Conservation (phyloP, 1,140 invertebrate species). For the Saccostrea echinata region DNA sequence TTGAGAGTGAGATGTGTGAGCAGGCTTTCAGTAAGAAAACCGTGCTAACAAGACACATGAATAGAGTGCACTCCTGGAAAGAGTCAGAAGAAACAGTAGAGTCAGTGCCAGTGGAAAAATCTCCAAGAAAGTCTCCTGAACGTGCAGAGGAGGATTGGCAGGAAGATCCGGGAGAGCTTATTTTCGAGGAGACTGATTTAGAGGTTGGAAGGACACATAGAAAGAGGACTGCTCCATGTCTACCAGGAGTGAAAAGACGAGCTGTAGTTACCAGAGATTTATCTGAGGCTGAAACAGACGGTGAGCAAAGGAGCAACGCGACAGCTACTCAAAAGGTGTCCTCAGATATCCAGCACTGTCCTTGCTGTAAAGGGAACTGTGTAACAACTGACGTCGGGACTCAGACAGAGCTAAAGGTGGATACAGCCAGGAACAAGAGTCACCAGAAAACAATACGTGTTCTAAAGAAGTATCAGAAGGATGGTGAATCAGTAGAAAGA, state of each 20-base stretch:
- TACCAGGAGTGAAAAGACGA: constrained; percentile 15
- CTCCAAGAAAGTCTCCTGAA: background rate
- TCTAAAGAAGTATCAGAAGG: background rate
- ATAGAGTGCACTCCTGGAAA: background rate
- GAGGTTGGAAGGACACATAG: background rate
- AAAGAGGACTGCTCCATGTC: background rate
- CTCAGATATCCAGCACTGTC: background rate
- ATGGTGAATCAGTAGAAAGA: background rate
- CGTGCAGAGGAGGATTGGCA: background rate
- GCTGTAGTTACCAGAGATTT: background rate
- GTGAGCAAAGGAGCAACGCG: no score
- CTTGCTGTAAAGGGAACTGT: background rate
- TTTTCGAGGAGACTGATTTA: background rate
- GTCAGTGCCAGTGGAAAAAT: background rate
- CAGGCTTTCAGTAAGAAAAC: background rate
- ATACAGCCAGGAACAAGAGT: no score
- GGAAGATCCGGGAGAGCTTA: background rate
- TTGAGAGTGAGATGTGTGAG: constrained; percentile 1
- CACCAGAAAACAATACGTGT: background rate
- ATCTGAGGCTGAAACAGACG: no score
- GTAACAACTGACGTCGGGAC: background rate
- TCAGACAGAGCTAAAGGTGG: background rate
- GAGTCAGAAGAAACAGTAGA: background rate
- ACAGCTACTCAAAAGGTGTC: background rate
- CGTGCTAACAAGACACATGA: background rate